Conservation (phyloP, 2,113 vertebrate species). For the Pipra filicauda region DNA sequence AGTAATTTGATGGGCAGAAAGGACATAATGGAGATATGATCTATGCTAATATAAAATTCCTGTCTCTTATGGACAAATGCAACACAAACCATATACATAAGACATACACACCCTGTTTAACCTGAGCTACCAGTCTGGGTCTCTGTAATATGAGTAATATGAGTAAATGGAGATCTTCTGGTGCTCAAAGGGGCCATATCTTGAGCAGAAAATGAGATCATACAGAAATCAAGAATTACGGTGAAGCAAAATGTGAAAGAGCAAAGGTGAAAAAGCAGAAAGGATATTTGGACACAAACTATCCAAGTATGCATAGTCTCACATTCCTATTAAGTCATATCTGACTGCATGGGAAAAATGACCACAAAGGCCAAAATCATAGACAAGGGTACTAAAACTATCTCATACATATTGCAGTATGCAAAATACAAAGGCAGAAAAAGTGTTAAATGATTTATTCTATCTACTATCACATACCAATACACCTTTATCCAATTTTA, state of each 20-base stretch:
- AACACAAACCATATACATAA: background rate
- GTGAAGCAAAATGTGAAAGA: background rate
- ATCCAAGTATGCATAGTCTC: background rate
- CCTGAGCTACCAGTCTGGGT: background rate
- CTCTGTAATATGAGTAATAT: background rate
- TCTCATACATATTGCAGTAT: background rate
- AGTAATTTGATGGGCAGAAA: background rate
- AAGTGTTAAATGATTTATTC: background rate
- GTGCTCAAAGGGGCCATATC: background rate
- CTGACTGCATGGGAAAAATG: background rate
- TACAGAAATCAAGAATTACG: background rate
- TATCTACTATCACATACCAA: background rate
- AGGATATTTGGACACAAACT: background rate
- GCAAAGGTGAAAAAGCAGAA: background rate
- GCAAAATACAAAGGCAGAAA: background rate
- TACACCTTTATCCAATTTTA: background rate
- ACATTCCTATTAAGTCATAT: background rate
- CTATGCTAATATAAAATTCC: background rate
- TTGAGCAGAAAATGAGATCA: background rate
- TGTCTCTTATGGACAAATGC: background rate
- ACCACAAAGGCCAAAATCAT: background rate
- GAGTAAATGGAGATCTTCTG: background rate
- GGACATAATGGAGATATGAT: background rate
- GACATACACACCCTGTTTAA: background rate
- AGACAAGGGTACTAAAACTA: background rate